Conservation (phyloP, 2,888 invertebrate species). For the Cordilura impudica region DNA sequence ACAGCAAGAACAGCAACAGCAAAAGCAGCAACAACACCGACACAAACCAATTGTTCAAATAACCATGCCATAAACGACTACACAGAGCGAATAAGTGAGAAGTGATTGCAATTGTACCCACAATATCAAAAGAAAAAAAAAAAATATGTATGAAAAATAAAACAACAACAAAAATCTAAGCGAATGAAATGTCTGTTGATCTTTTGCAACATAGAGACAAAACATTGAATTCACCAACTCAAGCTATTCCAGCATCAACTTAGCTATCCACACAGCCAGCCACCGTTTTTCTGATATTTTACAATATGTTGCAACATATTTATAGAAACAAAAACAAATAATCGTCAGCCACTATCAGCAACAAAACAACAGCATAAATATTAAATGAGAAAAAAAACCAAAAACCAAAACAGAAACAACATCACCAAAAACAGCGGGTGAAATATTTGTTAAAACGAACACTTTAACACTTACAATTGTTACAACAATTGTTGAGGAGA, state of each 20-base stretch:
- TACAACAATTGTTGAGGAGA: conserved; percentile 25
- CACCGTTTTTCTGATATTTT: conserved; percentile 34
- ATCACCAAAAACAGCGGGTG: conserved; percentile 60
- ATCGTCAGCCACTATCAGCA: conserved; percentile 54
- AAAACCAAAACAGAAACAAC: conserved; percentile 32
- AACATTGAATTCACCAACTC: conserved; percentile 14
- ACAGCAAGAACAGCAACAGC: conserved; percentile 33
- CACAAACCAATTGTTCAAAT: conserved; percentile 59
- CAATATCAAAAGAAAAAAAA: conserved; percentile 52
- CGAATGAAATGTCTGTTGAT: conserved; percentile 55
- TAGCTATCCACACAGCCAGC: conserved; percentile 4
- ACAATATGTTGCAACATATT: conserved; percentile 60
- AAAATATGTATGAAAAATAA: conserved; percentile 15
- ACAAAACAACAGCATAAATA: conserved; percentile 46
- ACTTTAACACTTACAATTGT: conserved; percentile 54
- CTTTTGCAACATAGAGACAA: conserved; percentile 43
- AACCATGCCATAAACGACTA: conserved; percentile 55
- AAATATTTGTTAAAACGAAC: conserved; percentile 60
- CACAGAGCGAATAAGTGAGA: conserved; percentile 52
- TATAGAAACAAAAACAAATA: conserved; percentile 51
- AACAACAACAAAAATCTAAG: conserved; percentile 29
- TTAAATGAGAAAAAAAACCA: background rate
- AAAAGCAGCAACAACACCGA: conserved; percentile 9
- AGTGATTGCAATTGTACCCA: conserved; percentile 62
- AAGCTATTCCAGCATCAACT: background rate